Percentiles rank a stretch among this genome's conserved stretches.
These are phyloP conservation scores for Agriopis marginaria DNA, from an alignment of 2,888 invertebrate species.

Conservation along the genomic window DNA sequence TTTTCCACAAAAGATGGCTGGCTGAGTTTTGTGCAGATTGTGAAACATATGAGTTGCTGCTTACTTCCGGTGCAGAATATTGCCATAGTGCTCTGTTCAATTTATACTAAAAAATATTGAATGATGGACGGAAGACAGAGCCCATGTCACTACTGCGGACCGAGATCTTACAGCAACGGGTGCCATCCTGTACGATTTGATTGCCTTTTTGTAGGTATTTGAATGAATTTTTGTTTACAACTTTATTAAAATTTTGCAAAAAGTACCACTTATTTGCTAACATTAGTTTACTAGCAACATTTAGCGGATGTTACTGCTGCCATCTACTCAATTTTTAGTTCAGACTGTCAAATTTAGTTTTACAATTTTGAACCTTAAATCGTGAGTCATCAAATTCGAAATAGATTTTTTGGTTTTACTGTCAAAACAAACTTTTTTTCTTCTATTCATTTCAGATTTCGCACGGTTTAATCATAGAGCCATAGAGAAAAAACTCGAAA, in stretches of 20 bases:
- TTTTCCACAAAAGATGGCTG: conserved; percentile 91
- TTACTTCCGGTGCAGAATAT: conserved; percentile 76
- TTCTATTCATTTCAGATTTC: background rate
- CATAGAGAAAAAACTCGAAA: background rate
- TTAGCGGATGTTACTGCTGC: conserved; percentile 10
- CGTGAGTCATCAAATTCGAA: background rate
- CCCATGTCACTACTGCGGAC: no score
- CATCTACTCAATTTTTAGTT: conserved; percentile 6
- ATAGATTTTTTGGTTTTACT: background rate
- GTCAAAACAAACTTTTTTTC: background rate
- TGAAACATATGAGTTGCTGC: conserved; percentile 84
- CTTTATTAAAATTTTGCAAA: background rate
- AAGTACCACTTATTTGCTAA: background rate
- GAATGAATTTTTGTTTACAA: no score
- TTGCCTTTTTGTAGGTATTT: background rate
- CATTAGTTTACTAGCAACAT: conserved; percentile 6
- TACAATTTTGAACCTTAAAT: conserved; percentile 1
- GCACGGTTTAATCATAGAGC: background rate
- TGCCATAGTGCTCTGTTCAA: conserved; percentile 51
- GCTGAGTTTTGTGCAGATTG: conserved; percentile 85
- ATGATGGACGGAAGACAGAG: no score
- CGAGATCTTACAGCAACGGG: no score
- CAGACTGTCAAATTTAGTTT: conserved; percentile 7
- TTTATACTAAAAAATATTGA: no score
- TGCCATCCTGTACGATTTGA: no score